A percentile compares a stretch with the other conserved stretches of the same genome.
Evolutionary conservation across 2,113 vertebrate species (phyloP).

Genomic region (Hippoglossus stenolepis): DNA sequence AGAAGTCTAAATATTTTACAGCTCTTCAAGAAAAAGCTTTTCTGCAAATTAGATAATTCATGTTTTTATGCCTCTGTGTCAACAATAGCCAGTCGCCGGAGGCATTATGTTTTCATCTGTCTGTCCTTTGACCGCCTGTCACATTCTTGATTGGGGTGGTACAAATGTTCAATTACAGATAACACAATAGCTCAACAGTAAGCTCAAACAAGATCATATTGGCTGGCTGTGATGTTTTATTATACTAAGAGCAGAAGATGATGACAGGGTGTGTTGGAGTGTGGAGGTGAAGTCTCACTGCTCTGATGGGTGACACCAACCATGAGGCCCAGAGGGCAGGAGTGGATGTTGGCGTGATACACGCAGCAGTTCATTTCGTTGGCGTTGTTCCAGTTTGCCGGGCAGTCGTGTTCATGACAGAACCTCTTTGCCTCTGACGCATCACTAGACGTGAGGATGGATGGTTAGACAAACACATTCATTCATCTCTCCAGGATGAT

Average conservation of each 20-base stretch:
- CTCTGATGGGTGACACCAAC: conserved; percentile 30
- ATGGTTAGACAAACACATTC: not conserved
- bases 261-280: not conserved
- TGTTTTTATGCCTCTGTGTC: no score
- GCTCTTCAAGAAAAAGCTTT: no score
- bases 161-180: no score
- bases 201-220: no score
- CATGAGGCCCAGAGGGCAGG: conserved; percentile 72
- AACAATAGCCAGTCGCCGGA: no score
- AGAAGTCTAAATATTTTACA: no score
- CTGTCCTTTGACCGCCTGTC: not conserved
- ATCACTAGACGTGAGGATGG: conserved; percentile 46
- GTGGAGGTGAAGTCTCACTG: not conserved
- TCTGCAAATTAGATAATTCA: no score
- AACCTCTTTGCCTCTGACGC: conserved; percentile 78
- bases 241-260: not conserved
- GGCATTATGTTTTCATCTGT: not conserved
- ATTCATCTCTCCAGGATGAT: not conserved
- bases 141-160: not conserved
- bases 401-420: conserved; percentile 79
- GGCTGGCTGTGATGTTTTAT: not conserved
- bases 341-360: conserved; percentile 80
- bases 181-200: no score
- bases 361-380: conserved; percentile 80
- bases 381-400: conserved; percentile 79